Evolutionary conservation across 1,140 invertebrate species (phyloP), one percentile per base, ranked within the genome.

Genomic region (Orchestia grillus): DNA sequence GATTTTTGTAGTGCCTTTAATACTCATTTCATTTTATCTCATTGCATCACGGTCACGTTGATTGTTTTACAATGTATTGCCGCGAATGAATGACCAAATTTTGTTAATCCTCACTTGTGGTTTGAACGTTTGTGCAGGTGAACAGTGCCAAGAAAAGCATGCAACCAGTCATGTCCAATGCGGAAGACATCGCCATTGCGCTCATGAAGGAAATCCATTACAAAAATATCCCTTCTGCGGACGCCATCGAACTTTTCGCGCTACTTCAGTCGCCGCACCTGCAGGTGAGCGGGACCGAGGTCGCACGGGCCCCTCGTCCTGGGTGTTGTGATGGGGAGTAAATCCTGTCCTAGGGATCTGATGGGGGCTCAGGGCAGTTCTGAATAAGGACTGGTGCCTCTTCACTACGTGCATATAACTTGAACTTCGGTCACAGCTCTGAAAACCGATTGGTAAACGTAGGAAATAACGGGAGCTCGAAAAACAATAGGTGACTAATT

Each of bases 181-280:
- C 97, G 42, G 97, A 97, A 95, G 97, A 97, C 87, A 96, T 97
- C 42, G 97, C 96, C n/a, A 96, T 97, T 53, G 96, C 96, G 36
- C 96, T 97, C 42, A 97, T 97, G 97, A 96, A 96, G 45, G 97
- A 97, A 87, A 97, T 97, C 44, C 97, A 97, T 77, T 96, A 96
- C 95, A 95, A 96, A 62, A 97, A 96, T 94, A 96, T 97, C 36
- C 96, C 97, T 6, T 92, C 96, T 41, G 96, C 95, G 36, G 98
- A 98, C 95, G 97, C 96, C 94, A 96, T 96, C 97, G 98, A 99
- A 97, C 97, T 99, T 16, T 98, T 99, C 97, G 98, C 98, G 97
- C 97, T 99, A 57, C 97, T 99, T 44, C 98, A 99, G 97, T 98
- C 98, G 97, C 98, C 98, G 92, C 98, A 99, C 97, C 98, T 99